These are phyloP conservation scores for Archilochus colubris DNA, from an alignment of 2,113 vertebrate species.

Conservation along the genomic window DNA sequence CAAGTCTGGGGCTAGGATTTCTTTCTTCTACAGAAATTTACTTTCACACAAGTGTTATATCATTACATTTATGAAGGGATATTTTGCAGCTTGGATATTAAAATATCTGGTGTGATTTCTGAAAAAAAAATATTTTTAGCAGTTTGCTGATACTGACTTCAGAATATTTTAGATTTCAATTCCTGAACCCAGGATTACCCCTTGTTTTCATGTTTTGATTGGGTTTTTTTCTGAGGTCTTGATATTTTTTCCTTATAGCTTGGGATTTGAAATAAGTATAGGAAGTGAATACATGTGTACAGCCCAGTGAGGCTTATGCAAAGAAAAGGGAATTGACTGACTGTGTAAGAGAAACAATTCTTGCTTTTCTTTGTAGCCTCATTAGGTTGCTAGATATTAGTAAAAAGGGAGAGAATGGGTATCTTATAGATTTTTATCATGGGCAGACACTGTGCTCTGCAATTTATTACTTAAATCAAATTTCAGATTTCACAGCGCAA, in stretches of 20 bases:
- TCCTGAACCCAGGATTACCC: neutral
- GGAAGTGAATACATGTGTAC: rapidly evolving
- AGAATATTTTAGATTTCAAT: neutral
- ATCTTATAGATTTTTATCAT: neutral
- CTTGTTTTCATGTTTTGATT: neutral
- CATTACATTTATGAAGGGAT: neutral
- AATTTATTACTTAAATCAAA: slow-evolving; percentile 32
- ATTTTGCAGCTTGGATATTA: neutral
- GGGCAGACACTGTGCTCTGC: neutral
- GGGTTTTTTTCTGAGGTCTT: neutral
- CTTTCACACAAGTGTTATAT: neutral
- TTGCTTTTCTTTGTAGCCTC: neutral
- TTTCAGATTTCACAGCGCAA: neutral
- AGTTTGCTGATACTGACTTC: neutral
- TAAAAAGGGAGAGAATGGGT: neutral
- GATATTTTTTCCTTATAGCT: neutral
- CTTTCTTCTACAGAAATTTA: neutral
- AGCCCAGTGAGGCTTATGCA: neutral
- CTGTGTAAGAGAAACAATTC: neutral
- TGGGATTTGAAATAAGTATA: neutral
- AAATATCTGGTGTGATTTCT: neutral
- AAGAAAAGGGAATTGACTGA: neutral
- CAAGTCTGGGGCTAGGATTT: neutral
- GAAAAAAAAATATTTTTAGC: neutral
- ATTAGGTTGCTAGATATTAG: neutral